A percentile compares a stretch with the other conserved stretches of the same genome.
Conservation (phyloP, 1,140 invertebrate species). For the Listronotus oregonensis region DNA sequence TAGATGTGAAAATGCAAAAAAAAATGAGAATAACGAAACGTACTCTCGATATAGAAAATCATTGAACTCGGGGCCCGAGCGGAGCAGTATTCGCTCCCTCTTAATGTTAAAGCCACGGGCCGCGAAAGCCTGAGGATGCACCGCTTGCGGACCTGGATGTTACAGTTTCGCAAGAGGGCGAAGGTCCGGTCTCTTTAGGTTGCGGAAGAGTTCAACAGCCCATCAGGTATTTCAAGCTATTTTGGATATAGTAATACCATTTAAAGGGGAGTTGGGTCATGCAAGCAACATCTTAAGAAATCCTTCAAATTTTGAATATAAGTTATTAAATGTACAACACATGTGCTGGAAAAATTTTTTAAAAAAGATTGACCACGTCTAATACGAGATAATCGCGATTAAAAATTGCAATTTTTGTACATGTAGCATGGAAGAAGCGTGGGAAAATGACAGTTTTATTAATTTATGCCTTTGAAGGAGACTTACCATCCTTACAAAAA, state of each 20-base stretch:
- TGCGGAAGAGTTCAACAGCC: conserved; percentile 15
- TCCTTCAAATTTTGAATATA: too few relatives aligned
- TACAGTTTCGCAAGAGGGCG: conserved; percentile 15
- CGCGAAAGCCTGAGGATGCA: conserved; percentile 16
- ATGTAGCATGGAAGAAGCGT: too few relatives aligned
- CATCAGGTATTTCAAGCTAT: not conserved
- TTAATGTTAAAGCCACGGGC: conserved; percentile 26
- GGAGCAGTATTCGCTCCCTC: conserved; percentile 7
- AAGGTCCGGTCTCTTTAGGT: conserved; percentile 5
- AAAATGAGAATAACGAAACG: not conserved
- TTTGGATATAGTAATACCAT: not conserved
- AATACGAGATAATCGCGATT: too few relatives aligned
- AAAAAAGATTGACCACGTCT: too few relatives aligned
- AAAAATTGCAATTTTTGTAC: too few relatives aligned
- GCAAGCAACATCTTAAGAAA: too few relatives aligned
- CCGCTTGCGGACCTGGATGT: conserved; percentile 21
- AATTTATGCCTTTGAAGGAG: too few relatives aligned
- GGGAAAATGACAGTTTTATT: too few relatives aligned
- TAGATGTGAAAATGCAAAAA: not conserved
- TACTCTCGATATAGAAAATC: not conserved
- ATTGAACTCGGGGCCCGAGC: not conserved
- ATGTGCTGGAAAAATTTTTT: too few relatives aligned
- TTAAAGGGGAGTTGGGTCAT: too few relatives aligned
- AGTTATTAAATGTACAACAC: too few relatives aligned
- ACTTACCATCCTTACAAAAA: too few relatives aligned